A percentile compares a stretch with the other conserved stretches of the same genome.
These are phyloP conservation scores for Hippopotamyrus pictus DNA, from an alignment of 2,797 vertebrate genomes.

Conservation along the genomic window DNA sequence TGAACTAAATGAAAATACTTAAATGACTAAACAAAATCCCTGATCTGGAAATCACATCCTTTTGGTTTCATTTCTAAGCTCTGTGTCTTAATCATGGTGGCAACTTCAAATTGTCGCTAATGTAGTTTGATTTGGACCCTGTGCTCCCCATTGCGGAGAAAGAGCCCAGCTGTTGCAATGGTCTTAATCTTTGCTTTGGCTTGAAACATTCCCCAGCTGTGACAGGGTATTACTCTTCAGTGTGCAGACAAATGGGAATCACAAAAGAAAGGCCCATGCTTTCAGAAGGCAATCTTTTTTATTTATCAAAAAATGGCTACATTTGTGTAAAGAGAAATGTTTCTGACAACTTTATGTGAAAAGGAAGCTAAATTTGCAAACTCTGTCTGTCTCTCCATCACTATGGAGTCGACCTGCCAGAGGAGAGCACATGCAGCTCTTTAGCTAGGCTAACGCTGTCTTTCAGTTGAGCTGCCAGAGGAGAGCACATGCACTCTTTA, in stretches of 20 bases:
- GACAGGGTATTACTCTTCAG: background rate
- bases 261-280: background rate
- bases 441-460: background rate
- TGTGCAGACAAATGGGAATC: background rate
- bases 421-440: background rate
- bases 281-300: background rate
- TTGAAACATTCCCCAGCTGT: background rate
- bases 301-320: background rate
- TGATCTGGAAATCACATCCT: background rate
- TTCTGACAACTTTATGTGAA: background rate
- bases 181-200: background rate
- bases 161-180: background rate
- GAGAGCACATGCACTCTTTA: background rate
- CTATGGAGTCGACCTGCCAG: background rate
- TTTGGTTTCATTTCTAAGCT: background rate
- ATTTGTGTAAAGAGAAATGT: background rate
- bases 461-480: background rate
- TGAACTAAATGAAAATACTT: background rate
- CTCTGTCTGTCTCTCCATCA: background rate
- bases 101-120: background rate
- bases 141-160: background rate
- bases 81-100: background rate
- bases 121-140: background rate
- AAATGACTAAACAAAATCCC: background rate
- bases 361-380: background rate